Evolutionary conservation across 2,113 vertebrate species (phyloP).

Genomic region (Chloropsis cyanopogon): DNA sequence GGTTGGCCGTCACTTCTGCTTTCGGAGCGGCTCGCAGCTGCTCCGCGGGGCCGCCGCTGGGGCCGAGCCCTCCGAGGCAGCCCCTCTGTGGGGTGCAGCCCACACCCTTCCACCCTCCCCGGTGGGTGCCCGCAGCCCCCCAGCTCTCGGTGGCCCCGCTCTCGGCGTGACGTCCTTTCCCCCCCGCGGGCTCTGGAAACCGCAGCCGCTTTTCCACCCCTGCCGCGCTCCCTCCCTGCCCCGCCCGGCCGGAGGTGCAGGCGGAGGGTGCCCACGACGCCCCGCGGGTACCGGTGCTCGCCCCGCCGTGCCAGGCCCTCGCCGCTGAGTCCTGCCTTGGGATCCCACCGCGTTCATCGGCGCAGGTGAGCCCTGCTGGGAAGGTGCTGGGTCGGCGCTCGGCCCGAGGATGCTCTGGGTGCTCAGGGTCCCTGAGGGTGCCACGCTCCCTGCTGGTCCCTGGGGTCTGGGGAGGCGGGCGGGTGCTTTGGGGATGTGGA

Average conservation of each 20-base stretch:
- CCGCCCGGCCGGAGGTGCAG: background rate
- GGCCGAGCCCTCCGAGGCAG: background rate
- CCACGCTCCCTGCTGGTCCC: background rate
- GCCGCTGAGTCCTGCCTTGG: background rate
- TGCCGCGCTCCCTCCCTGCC: background rate
- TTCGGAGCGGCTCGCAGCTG: background rate
- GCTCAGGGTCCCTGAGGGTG: background rate
- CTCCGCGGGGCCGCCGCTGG: background rate
- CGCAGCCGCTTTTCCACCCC: background rate
- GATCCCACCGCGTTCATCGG: accelerated
- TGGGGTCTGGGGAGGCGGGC: accelerated
- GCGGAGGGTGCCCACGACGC: background rate
- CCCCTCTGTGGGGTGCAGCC: background rate
- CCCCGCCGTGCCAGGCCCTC: background rate
- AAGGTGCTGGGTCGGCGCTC: accelerated
- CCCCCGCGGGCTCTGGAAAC: background rate
- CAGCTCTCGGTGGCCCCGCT: background rate
- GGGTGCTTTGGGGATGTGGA: background rate
- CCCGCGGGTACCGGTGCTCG: background rate
- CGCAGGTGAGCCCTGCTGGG: background rate
- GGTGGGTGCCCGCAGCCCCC: background rate
- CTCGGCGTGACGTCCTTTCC: background rate
- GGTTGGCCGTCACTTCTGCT: conserved; percentile 15
- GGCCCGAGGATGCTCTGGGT: background rate
- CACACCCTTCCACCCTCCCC: background rate